Evolutionary conservation across 2,113 vertebrate genomes (phyloP).

Genomic region (Dicerorhinus sumatrensis): DNA sequence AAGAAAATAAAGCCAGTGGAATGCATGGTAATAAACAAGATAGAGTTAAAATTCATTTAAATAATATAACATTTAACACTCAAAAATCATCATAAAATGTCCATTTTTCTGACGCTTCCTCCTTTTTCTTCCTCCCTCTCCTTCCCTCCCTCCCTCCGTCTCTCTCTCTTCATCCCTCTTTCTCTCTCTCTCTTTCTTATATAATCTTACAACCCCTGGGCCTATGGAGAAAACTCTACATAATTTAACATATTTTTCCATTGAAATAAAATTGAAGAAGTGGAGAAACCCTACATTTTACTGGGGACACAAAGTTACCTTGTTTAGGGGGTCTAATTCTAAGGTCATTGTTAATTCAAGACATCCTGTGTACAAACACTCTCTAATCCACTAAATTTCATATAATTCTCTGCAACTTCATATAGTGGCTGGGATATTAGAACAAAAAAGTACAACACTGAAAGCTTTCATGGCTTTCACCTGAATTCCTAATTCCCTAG

Average conservation of each 20-base stretch:
- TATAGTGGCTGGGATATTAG: background rate
- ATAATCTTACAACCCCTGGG: background rate
- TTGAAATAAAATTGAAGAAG: background rate
- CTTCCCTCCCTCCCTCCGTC: too few relatives aligned
- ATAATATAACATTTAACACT: too few relatives aligned
- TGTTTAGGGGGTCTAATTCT: background rate
- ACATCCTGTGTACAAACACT: too few relatives aligned
- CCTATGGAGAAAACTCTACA: background rate
- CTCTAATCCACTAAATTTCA: background rate
- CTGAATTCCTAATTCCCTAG: background rate
- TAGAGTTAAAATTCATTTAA: too few relatives aligned
- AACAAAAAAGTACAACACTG: background rate
- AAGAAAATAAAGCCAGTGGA: too few relatives aligned
- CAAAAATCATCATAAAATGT: too few relatives aligned
- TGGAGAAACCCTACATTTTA: background rate
- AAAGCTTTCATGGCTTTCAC: background rate
- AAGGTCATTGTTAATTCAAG: background rate
- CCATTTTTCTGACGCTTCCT: too few relatives aligned
- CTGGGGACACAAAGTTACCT: background rate
- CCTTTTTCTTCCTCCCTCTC: background rate
- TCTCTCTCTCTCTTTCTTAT: background rate
- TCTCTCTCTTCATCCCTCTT: too few relatives aligned
- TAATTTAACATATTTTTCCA: background rate
- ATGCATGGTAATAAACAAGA: too few relatives aligned
- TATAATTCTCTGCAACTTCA: background rate